These are phyloP conservation scores for Macrotus californicus DNA, from an alignment of 2,113 vertebrate genomes.

Conservation along the genomic window DNA sequence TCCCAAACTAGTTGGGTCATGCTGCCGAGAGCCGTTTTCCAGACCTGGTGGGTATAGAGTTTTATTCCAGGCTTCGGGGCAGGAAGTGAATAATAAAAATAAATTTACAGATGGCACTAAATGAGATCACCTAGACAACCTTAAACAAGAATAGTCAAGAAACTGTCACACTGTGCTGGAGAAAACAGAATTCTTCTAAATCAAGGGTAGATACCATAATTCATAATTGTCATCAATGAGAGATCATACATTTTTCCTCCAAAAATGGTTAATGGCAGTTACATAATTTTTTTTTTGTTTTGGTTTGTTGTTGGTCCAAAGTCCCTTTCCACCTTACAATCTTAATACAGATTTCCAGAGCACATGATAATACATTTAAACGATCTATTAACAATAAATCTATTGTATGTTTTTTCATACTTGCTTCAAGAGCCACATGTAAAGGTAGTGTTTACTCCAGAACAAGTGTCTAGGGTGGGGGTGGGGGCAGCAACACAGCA, in stretches of 20 bases:
- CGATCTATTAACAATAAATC: background rate
- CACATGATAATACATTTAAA: background rate
- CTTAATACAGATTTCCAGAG: slow-evolving; percentile 33
- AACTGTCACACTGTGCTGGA: background rate
- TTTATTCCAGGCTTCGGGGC: slow-evolving; percentile 49
- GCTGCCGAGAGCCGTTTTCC: slow-evolving; percentile 30
- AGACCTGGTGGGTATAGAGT: background rate
- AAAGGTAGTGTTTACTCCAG: background rate
- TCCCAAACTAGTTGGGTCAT: slow-evolving; percentile 52
- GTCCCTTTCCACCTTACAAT: background rate
- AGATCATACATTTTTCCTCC: background rate
- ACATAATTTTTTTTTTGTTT: background rate
- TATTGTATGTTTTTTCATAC: background rate
- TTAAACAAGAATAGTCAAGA: slow-evolving; percentile 27
- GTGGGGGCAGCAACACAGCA: no score
- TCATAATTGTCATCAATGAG: background rate
- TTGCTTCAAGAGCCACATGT: background rate
- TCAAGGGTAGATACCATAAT: background rate
- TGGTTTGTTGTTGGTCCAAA: background rate
- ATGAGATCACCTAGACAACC: slow-evolving; percentile 18
- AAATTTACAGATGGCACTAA: slow-evolving; percentile 14
- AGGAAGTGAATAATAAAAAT: slow-evolving; percentile 47
- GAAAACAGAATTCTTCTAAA: background rate
- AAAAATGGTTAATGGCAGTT: background rate
- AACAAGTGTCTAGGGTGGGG: background rate